phyloP scores from a whole-genome alignment of 2,797 vertebrate genomes.

The Uromys caudimaculatus region DNA sequence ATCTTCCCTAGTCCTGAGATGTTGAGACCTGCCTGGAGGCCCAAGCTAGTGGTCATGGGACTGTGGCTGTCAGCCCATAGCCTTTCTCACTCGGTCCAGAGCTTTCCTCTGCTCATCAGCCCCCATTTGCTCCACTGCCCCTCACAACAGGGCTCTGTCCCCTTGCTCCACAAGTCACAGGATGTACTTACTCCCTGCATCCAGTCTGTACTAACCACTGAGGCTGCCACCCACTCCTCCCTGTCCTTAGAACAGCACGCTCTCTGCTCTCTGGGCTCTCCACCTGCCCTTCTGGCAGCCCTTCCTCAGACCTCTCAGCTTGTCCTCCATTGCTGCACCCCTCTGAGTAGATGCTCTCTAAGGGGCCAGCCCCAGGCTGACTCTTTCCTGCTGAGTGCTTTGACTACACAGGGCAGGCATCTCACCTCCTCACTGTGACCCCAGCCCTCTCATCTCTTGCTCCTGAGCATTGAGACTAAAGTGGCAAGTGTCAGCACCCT shows the following conservation, averaged over 20 bases:
- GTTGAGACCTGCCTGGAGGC: neutral
- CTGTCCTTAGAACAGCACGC: rapidly evolving
- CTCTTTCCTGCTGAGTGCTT: neutral
- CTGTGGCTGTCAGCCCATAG: rapidly evolving
- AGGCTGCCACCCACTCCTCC: neutral
- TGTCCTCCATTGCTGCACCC: neutral
- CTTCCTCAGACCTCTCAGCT: neutral
- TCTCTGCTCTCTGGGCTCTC: neutral
- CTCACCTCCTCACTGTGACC: neutral
- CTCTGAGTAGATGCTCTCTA: neutral
- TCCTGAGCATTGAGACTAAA: neutral
- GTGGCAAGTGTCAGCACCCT: neutral
- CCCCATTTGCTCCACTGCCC: neutral
- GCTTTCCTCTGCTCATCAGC: neutral
- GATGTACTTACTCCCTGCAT: neutral
- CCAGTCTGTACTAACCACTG: neutral
- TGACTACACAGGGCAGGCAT: neutral
- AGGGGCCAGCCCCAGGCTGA: neutral
- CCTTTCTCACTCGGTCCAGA: neutral
- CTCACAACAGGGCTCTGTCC: neutral
- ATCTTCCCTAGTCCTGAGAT: neutral
- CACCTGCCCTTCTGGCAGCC: neutral
- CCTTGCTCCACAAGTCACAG: neutral
- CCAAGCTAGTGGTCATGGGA: neutral
- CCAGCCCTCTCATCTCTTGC: neutral